A percentile compares a stretch with the other conserved stretches of the same genome.
Conservation (phyloP, 92 coral and sea anemone genomes). For the Anthopleura xanthogrammica region DNA sequence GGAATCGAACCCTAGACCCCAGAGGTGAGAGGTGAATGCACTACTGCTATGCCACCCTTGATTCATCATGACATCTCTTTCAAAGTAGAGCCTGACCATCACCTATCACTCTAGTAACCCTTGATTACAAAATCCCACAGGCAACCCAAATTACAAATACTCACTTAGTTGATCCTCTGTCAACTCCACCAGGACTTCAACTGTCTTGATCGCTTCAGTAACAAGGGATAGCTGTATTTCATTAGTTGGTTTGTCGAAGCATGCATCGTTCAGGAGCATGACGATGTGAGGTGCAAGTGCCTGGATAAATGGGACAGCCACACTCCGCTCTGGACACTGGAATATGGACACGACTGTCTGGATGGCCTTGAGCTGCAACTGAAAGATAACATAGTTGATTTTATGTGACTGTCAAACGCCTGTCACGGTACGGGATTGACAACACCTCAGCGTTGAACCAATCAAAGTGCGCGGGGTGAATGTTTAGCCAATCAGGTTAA, state of each 20-base stretch:
- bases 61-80: no score
- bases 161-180: conserved; percentile 87
- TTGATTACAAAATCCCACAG: no score
- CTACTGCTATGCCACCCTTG: no score
- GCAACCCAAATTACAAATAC: conserved; percentile 18
- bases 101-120: no score
- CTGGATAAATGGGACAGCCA: conserved; percentile 81
- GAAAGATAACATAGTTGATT: not conserved
- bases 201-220: conserved; percentile 76
- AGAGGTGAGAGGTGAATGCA: no score
- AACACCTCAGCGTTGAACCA: no score
- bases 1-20: no score
- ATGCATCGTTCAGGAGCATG: conserved; percentile 76
- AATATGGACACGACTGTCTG: conserved; percentile 86
- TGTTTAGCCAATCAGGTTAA: no score
- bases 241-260: conserved; percentile 71
- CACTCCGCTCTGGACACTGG: conserved; percentile 75
- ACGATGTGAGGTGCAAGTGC: conserved; percentile 90
- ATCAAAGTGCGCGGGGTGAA: no score
- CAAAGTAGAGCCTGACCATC: no score
- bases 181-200: conserved; percentile 74
- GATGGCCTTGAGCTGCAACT: conserved; percentile 67
- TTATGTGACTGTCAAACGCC: not conserved
- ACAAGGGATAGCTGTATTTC: conserved; percentile 76
- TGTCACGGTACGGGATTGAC: no score